Evolutionary conservation across 2,113 vertebrate species (phyloP), one percentile per base, ranked within the genome.

Genomic region (Chaetura pelagica): DNA sequence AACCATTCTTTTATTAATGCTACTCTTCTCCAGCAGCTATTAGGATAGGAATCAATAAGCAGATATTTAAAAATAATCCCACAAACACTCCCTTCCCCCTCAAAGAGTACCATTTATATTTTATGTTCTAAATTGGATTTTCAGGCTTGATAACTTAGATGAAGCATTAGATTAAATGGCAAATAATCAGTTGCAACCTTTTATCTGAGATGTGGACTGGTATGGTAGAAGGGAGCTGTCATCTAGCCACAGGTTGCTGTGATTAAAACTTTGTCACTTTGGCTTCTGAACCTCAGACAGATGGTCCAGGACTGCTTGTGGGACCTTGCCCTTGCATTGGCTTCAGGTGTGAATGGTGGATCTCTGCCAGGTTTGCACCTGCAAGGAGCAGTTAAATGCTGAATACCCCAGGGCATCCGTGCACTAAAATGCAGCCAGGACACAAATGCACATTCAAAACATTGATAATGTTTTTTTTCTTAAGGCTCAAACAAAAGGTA

Each of bases 1-100:
- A 96, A 98, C 94, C 10, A 67, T 76, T 62, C 29, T 90, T 71
- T 86, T 89, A 59, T 81, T 92, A 79, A 87, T 69, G 89, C 78
- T 87, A 1, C 74, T 63, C 29, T 91, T 92, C 77, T 90, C 46
- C 69, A 89, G 71, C 62, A 87, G 91, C 80, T 86, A 14, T 75
- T 75, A n/a, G 16, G 54, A 30, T 52, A 81, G 91, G 71, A 64
- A 62, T 68, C 58, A 8, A 15, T 40, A 74, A 74, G 75, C 12
- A 90, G 55, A 38, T 61, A 75, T 22, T 71, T 66, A 74, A 84
- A 20, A 34, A 51, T 78, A 77, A 51, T 26, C 44, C 13, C 15
- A 26, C 23, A 42, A 71, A 38, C 32, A 22, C 13, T n/a, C 26
- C 4, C 23, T 48, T 8, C 9, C 6, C 3, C 1, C 7, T 4